phyloP scores from a whole-genome alignment of 2,113 vertebrate species.

The Oryzias javanicus region DNA sequence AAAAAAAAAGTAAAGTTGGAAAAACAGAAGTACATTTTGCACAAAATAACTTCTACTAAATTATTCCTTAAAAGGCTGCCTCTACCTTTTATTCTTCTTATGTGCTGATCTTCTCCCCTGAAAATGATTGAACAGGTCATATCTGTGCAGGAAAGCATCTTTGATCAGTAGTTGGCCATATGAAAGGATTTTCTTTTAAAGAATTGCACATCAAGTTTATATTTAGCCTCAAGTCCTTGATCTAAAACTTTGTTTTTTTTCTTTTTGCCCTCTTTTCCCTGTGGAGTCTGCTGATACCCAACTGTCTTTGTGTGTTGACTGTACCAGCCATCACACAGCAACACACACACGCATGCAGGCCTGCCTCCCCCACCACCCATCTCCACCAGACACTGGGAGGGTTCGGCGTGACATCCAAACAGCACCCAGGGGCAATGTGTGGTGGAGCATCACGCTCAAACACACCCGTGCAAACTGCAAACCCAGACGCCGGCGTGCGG shows the following conservation, averaged over 20 bases:
- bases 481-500: conserved; percentile 5
- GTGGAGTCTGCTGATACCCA: conserved; percentile 53
- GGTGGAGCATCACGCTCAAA: conserved; percentile 31
- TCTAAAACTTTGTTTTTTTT: conserved; percentile 31
- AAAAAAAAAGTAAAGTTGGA: background rate
- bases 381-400: conserved; percentile 46
- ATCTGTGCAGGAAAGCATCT: background rate
- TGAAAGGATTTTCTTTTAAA: background rate
- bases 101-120: conserved; percentile 9
- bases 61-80: background rate
- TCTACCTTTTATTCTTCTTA: conserved; percentile 15
- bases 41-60: conserved; percentile 2
- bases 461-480: background rate
- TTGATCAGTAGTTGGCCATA: conserved; percentile 14
- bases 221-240: conserved; percentile 40
- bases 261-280: conserved; percentile 13
- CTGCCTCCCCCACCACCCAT: conserved; percentile 36
- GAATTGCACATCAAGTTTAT: conserved; percentile 6
- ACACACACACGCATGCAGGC: conserved; percentile 25
- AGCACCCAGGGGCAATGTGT: conserved; percentile 50
- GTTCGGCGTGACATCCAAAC: conserved; percentile 58
- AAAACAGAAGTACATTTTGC: conserved; percentile 12
- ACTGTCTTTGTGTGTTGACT: conserved; percentile 69
- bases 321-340: conserved; percentile 60
- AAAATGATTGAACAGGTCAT: conserved; percentile 9